phyloP scores from a whole-genome alignment of 2,888 invertebrate genomes.

The Andricus curvator region DNA sequence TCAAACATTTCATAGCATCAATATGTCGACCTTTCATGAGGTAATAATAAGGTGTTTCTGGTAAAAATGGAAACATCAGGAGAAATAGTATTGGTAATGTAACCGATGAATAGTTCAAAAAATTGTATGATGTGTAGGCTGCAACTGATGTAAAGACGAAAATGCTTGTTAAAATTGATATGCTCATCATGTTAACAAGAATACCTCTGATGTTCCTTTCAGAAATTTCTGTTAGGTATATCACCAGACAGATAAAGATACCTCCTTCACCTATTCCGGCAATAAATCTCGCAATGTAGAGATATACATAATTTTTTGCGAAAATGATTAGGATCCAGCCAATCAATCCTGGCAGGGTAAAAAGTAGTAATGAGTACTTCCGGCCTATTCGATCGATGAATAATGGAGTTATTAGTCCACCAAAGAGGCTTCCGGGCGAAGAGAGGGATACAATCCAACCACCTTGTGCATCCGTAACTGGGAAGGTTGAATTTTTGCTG shows the following conservation, averaged over 20 bases:
- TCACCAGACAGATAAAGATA: no score
- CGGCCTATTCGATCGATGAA: constrained; percentile 69
- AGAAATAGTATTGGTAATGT: constrained; percentile 81
- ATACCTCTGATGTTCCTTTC: no score
- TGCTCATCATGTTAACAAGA: constrained; percentile 58
- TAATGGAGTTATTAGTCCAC: constrained; percentile 52
- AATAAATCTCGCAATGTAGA: constrained; percentile 57
- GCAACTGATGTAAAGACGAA: constrained; percentile 75
- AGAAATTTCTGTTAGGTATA: no score
- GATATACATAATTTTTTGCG: constrained; percentile 58
- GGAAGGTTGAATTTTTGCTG: no score
- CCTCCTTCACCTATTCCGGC: no score
- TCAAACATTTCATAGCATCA: no score
- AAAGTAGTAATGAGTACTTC: constrained; percentile 49
- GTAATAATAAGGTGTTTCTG: constrained; percentile 76
- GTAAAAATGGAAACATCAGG: constrained; percentile 81
- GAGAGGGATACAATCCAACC: no score
- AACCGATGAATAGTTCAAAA: constrained; percentile 80
- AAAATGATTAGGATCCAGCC: no score
- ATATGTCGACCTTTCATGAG: no score
- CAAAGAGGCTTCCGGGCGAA: no score
- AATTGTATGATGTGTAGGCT: constrained; percentile 78
- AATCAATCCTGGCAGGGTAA: no score
- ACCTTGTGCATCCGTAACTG: no score
- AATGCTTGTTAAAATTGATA: constrained; percentile 78